Evolutionary conservation across 1,140 invertebrate genomes (phyloP), one percentile per base, ranked within the genome.

Genomic region (Hyposmocoma kahamanoa): DNA sequence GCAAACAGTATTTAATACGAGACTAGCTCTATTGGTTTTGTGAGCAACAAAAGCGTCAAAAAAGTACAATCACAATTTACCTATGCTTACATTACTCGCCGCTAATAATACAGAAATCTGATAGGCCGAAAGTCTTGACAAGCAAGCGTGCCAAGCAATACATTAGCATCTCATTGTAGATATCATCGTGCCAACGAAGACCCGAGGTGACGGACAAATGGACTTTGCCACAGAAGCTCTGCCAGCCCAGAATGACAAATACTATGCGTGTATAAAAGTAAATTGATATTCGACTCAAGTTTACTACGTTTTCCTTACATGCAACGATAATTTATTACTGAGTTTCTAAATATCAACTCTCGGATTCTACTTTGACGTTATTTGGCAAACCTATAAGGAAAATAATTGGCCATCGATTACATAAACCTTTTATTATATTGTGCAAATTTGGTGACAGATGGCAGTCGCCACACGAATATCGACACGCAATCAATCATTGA

Each of bases 91-190:
- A 47, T 56, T 54, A 51, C 46, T 54, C 49, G 56, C 41, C 22
- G 26, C 56, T 58, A 56, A 53, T 57, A 53, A 59, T 61, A 54
- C 57, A 61, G 68, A 68, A 71, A 76, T 74, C 51, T 59, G 65
- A 75, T 77, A 74, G 58, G 55, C 43, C 44, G 22, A 52, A 47
- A n/a, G n/a, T 24, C 62, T 44, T 51, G 58, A 56, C 58, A 36
- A 38, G 19, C 48, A 47, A 47, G 47, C 52, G 53, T 72, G 68
- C 68, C 68, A 72, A 64, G 53, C 63, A 64, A 64, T 66, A 66
- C 68, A 79, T 76, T 77, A 77, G 56, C 63, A 69, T 72, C 62
- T 70, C 64, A 67, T 73, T 70, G 53, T 47, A 59, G 62, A 67
- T 72, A 62, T 30, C 52, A 61, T 59, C 59, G 50, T 67, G 71